Percentiles rank a stretch among this genome's conserved stretches.
These are phyloP conservation scores for Onychomys leucogaster DNA, from an alignment of 2,797 vertebrate genomes.

Conservation along the genomic window DNA sequence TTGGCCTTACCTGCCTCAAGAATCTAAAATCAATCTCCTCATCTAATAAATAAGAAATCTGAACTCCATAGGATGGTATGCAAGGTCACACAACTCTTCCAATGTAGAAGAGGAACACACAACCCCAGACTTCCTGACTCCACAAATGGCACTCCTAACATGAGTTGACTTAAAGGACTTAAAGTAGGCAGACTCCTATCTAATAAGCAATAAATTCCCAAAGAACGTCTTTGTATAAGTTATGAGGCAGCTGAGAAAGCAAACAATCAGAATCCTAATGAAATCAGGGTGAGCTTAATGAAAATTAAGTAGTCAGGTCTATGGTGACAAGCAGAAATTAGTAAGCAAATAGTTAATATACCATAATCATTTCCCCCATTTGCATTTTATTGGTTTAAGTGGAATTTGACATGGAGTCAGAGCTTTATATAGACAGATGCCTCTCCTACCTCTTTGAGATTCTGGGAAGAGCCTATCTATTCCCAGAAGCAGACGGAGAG, in stretches of 20 bases:
- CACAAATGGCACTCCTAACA: background rate
- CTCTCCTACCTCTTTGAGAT: background rate
- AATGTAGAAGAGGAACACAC: slow-evolving; percentile 6
- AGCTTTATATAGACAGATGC: background rate
- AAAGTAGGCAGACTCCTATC: background rate
- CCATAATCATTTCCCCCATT: background rate
- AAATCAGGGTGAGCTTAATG: slow-evolving; percentile 63
- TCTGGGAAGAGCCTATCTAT: background rate
- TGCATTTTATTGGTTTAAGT: background rate
- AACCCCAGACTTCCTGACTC: slow-evolving; percentile 29
- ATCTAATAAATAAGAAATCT: background rate
- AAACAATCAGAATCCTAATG: slow-evolving; percentile 60
- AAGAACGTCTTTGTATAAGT: slow-evolving; percentile 5
- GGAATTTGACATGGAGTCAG: background rate
- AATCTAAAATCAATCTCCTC: background rate
- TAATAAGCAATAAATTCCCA: slow-evolving; percentile 28
- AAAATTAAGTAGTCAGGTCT: slow-evolving; percentile 61
- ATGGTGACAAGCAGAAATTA: slow-evolving; percentile 53
- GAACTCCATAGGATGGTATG: background rate
- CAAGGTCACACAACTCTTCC: background rate
- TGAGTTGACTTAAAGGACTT: background rate
- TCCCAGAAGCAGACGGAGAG: background rate
- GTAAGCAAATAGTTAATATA: slow-evolving; percentile 48
- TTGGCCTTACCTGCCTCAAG: no score
- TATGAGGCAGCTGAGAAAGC: slow-evolving; percentile 30